Percentiles rank a stretch among this genome's conserved stretches.
These are phyloP conservation scores for Oceanites oceanicus DNA, from an alignment of 2,113 vertebrate species.

Conservation along the genomic window DNA sequence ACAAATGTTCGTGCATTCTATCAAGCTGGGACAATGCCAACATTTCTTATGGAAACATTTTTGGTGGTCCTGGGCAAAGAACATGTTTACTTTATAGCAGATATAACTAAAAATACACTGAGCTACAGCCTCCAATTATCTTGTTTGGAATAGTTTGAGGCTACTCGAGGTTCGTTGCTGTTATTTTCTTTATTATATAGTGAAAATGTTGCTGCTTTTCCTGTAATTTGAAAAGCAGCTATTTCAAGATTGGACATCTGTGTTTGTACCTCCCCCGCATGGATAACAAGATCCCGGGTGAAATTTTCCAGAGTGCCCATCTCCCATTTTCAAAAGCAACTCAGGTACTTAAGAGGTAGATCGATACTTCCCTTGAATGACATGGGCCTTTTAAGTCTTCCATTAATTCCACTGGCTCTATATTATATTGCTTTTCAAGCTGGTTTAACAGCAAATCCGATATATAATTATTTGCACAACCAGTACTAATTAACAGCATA, in stretches of 20 bases:
- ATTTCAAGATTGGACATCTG: constrained; percentile 36
- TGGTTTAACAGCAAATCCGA: neutral
- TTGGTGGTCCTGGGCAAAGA: constrained; percentile 44
- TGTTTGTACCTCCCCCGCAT: neutral
- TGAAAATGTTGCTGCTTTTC: constrained; percentile 27
- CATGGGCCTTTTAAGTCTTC: neutral
- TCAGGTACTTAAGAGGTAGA: neutral
- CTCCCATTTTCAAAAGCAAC: neutral
- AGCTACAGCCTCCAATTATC: constrained; percentile 32
- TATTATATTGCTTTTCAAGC: neutral
- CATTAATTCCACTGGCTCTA: neutral
- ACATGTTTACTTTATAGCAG: constrained; percentile 56
- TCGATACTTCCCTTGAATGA: neutral
- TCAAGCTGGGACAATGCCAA: neutral
- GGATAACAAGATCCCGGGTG: constrained; percentile 21
- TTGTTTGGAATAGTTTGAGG: constrained; percentile 34
- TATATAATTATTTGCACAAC: neutral
- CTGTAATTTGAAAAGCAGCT: constrained; percentile 30
- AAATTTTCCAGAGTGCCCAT: constrained; percentile 20
- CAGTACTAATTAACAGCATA: neutral
- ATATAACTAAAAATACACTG: constrained; percentile 55
- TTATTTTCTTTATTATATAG: constrained; percentile 48
- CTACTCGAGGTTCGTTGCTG: neutral
- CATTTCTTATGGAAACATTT: constrained; percentile 48
- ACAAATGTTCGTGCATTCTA: constrained; percentile 46